Evolutionary conservation across 2,888 invertebrate genomes (phyloP), one percentile per base, ranked within the genome.

Genomic region (Diplazon laetatorius): DNA sequence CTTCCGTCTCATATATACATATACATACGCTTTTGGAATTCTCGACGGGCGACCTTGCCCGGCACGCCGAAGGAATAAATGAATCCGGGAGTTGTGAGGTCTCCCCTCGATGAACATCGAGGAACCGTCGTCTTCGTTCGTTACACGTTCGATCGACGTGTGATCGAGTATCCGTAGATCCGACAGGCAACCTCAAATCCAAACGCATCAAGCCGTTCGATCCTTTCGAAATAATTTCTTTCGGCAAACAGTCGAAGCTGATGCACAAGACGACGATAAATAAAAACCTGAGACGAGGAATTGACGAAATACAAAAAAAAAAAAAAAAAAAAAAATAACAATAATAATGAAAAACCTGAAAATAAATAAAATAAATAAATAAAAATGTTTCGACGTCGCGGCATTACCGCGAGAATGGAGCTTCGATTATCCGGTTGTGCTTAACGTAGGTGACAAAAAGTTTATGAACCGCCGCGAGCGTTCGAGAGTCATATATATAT

Each of bases 11-110:
- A n/a, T n/a, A n/a, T 55, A 30, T 55, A 55, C 14, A 30, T 8
- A 55, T 35, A 30, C 69, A n/a, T n/a, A 25, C 37, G n/a, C 42
- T 46, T 74, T 69, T 48, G 59, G 69, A 59, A 63, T 69, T 69
- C 72, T 39, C 77, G 62, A 44, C 68, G 48, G 39, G 69, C 80
- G 81, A 78, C 82, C 82, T 81, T 81, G 81, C 75, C 60, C 63
- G 76, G 80, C 75, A 81, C 76, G 81, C 80, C 63, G 66, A 76
- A 68, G 75, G 81, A 81, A 81, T 80, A 79, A 80, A 78, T 50
- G 66, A 70, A 73, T 14, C 35, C 22, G 52, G 25, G 16, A 14
- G 35, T 14, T 16, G 35, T 6, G 30, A 5, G 30, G 2, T 30
- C 2, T 30, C 30, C 30, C 6, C 2, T 30, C n/a, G n/a, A n/a